A percentile compares a stretch with the other conserved stretches of the same genome.
These are phyloP conservation scores for Drosophila greeni DNA, from an alignment of 2,888 invertebrate species.

Conservation along the genomic window DNA sequence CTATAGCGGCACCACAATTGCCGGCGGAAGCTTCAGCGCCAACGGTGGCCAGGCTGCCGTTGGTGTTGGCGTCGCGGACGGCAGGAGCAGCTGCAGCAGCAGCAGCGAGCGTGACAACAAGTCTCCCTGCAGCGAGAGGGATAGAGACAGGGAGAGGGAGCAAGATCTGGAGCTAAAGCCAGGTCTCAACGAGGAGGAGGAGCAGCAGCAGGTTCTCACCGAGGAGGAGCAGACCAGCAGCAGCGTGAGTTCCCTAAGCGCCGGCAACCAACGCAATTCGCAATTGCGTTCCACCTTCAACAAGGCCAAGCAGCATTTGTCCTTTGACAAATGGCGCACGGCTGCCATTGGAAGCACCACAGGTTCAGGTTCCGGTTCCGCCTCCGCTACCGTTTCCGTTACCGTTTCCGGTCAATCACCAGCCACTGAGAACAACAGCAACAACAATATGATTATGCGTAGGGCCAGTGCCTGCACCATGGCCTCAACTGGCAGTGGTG, in stretches of 20 bases:
- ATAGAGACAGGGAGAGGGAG: conserved; percentile 14
- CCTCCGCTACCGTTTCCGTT: conserved; percentile 11
- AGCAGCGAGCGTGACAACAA: conserved; percentile 78
- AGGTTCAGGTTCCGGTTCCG: conserved; percentile 43
- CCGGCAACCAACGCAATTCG: conserved; percentile 83
- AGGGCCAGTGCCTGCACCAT: conserved; percentile 71
- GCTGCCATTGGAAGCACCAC: conserved; percentile 70
- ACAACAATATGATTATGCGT: conserved; percentile 64
- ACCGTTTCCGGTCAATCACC: conserved; percentile 18
- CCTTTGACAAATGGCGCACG: conserved; percentile 85
- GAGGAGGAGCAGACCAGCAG: conserved; percentile 74
- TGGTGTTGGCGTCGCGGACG: conserved; percentile 48
- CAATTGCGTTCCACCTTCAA: conserved; percentile 89
- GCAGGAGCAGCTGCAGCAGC: conserved; percentile 77
- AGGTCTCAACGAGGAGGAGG: conserved; percentile 55
- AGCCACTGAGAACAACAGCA: conserved; percentile 47
- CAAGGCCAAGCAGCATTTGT: conserved; percentile 89
- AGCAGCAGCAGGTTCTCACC: conserved; percentile 83
- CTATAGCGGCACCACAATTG: conserved; percentile 70
- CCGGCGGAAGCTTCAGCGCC: conserved; percentile 77
- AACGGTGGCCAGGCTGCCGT: conserved; percentile 75
- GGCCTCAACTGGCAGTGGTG: conserved; percentile 45
- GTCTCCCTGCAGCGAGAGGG: conserved; percentile 77
- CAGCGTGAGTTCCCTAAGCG: conserved; percentile 75
- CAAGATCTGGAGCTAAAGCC: conserved; percentile 10